Evolutionary conservation across 2,888 invertebrate species (phyloP), one percentile per base, ranked within the genome.

Genomic region (Arenicola marina): DNA sequence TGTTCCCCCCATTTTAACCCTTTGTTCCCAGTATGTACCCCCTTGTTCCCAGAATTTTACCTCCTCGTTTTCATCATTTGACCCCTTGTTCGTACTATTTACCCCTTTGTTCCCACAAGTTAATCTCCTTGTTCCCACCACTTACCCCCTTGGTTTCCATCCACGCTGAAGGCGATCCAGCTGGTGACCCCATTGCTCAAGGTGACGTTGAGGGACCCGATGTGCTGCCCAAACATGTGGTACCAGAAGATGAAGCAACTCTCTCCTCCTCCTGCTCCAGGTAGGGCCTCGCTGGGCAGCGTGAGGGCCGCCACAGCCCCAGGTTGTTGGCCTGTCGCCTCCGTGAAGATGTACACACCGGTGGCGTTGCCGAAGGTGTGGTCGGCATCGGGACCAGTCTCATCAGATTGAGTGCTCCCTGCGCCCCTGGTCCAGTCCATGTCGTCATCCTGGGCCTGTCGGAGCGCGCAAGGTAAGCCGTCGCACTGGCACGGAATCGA

Each of bases 201-300:
- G 18, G 26, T 48, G 26, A 24, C 48, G 26, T 7, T 48, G 48
- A 48, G 48, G 18, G 15, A 11, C 7, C 53, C 53, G 7, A 53
- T 53, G 53, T 53, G 53, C 32, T 53, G 53, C 4, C 53, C 53
- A 24, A 18, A 53, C 53, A 53, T 53, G 53, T 53, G 53, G 32
- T 53, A 53, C 31, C 32, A 53, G 53, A 53, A 32, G 11, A 24
- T 15, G 31, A 53, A 24, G 24, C 53, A 53, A 11, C 15, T 18
- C 11, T 29, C 32, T 11, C 4, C 4, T 7, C 31, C 29, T n/a
- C n/a, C n/a, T n/a, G n/a, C n/a, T n/a, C n/a, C n/a, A n/a, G n/a
- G n/a, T 7, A 48, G 48, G 18, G 7, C 18, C 15, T 31, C 4
- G 32, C 31, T 28, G 7, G 53, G 53, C 11, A 32, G 28, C 7